These are phyloP conservation scores for Mesodorylaimus sp. DNA, from an alignment of 2,888 invertebrate genomes.

Conservation along the genomic window DNA sequence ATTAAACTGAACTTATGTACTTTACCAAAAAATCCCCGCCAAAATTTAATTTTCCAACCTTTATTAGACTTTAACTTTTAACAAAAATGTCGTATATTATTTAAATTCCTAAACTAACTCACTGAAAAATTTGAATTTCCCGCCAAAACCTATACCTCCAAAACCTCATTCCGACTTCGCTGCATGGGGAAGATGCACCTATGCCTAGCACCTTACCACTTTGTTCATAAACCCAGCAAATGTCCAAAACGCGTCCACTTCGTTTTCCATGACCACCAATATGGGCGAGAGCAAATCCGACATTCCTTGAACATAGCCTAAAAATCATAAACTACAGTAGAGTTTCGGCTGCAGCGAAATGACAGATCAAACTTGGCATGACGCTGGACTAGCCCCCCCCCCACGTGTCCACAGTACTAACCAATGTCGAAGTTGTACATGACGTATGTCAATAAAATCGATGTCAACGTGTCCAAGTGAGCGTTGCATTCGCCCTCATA, in stretches of 20 bases:
- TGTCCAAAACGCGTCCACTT: conserved; percentile 95
- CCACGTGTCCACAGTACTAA: too few species aligned
- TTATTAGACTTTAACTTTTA: neutral
- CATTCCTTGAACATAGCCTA: conserved; percentile 68
- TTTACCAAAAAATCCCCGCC: too few species aligned
- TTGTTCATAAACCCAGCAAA: conserved; percentile 93
- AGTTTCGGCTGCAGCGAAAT: too few species aligned
- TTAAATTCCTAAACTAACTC: too few species aligned
- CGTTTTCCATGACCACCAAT: conserved; percentile 65
- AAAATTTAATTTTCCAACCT: conserved; percentile 3
- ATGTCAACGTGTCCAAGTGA: conserved; percentile 61
- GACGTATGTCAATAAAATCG: conserved; percentile 90
- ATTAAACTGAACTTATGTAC: too few species aligned
- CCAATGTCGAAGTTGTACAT: conserved; percentile 96
- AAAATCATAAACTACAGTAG: conserved; percentile 8
- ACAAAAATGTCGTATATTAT: too few species aligned
- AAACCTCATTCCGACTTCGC: neutral
- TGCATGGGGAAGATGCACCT: too few species aligned
- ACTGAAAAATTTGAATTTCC: too few species aligned
- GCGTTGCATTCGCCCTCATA: conserved; percentile 83
- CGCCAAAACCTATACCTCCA: too few species aligned
- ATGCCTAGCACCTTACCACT: conserved; percentile 49
- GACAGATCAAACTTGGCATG: too few species aligned
- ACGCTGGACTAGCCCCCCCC: too few species aligned
- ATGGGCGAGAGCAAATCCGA: conserved; percentile 86